Percentiles rank a stretch among this genome's conserved stretches.
Evolutionary conservation across 2,888 invertebrate species (phyloP).

Genomic region (Strigamia maritima): DNA sequence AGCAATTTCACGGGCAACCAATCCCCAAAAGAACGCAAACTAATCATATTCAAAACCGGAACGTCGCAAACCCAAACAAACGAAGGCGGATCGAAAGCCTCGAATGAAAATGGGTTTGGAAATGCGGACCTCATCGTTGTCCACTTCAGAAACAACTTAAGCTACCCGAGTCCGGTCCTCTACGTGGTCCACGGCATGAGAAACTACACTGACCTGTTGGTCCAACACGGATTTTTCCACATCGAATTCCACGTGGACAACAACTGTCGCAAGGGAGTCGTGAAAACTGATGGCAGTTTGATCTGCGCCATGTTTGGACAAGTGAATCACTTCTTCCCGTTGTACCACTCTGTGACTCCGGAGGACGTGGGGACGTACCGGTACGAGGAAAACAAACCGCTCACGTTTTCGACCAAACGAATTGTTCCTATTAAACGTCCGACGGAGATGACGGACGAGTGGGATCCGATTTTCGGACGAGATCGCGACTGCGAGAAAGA

Average conservation of each 20-base stretch:
- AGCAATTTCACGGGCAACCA: too few species aligned
- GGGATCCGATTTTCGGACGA: constrained; percentile 8
- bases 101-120: neutral
- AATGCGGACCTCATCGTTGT: neutral
- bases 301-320: constrained; percentile 26
- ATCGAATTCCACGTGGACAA: constrained; percentile 15
- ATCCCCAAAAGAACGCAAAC: neutral
- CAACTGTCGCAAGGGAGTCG: constrained; percentile 11
- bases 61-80: neutral
- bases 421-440: neutral
- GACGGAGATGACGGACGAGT: neutral
- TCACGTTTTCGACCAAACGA: neutral
- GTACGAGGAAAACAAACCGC: neutral
- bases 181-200: neutral
- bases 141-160: neutral
- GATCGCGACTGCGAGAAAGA: neutral
- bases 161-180: neutral
- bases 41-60: neutral
- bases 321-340: neutral
- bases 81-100: neutral
- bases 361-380: neutral
- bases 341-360: neutral
- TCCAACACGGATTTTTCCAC: neutral
- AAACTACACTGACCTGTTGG: neutral
- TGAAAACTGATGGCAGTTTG: constrained; percentile 2